Percentiles rank a stretch among this genome's conserved stretches.
phyloP scores from a whole-genome alignment of 2,113 vertebrate genomes.

The Tupaia chinensis region DNA sequence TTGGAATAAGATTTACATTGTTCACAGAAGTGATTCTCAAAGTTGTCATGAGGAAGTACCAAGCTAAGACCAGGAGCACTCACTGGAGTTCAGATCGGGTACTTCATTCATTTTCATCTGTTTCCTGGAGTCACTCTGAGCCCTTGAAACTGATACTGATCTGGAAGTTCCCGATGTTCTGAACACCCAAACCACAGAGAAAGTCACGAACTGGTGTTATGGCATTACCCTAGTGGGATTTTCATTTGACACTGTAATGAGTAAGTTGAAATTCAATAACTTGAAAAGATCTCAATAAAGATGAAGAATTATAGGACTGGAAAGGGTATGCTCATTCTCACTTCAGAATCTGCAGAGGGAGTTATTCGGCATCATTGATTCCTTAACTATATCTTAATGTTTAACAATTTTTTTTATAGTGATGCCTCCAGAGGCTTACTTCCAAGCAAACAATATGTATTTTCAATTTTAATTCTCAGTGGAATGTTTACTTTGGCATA shows the following conservation, averaged over 20 bases:
- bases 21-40: not conserved
- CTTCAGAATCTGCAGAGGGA: not conserved
- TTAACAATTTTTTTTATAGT: not conserved
- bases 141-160: not conserved
- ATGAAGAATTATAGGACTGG: not conserved
- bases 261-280: constrained; percentile 37
- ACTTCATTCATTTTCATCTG: not conserved
- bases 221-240: not conserved
- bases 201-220: not conserved
- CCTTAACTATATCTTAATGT: not conserved
- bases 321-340: not conserved
- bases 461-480: not conserved
- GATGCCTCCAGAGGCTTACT: not conserved
- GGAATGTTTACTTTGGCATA: not conserved
- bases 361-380: not conserved
- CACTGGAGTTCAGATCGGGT: not conserved
- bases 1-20: not conserved
- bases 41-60: not conserved
- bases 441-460: not conserved
- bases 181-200: constrained; percentile 33
- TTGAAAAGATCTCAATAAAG: not conserved
- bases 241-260: not conserved
- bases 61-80: not conserved
- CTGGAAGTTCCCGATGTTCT: constrained; percentile 16
- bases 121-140: constrained; percentile 45